Percentiles rank a stretch among this genome's conserved stretches.
Evolutionary conservation across 2,113 vertebrate species (phyloP).

Genomic region (Vulpes ferrilata): DNA sequence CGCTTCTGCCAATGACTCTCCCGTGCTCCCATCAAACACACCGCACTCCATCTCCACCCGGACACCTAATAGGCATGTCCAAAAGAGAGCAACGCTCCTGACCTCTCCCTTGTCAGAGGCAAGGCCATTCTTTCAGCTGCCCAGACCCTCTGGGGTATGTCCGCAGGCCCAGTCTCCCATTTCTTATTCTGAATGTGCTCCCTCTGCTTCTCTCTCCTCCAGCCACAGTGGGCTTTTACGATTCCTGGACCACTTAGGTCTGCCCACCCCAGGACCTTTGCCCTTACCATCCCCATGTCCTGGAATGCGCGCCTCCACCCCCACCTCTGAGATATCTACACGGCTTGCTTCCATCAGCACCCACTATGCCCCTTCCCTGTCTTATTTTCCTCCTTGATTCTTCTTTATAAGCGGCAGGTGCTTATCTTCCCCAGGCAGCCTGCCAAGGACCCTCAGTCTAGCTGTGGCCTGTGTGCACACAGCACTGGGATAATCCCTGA

Average conservation of each 20-base stretch:
- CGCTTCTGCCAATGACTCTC: neutral
- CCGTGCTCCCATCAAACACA: neutral
- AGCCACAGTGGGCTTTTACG: neutral
- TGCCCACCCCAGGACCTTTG: neutral
- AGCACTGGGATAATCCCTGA: neutral
- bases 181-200: neutral
- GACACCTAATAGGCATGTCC: accelerated
- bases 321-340: accelerated
- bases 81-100: neutral
- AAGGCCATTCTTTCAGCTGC: accelerated
- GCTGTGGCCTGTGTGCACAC: no score
- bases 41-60: neutral
- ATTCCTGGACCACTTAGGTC: no score
- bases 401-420: neutral
- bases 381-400: neutral
- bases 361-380: neutral
- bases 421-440: neutral
- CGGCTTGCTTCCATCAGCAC: neutral
- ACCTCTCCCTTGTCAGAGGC: accelerated
- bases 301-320: neutral
- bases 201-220: neutral
- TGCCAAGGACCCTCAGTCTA: neutral
- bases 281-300: neutral
- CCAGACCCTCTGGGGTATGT: neutral
- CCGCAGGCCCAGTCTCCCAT: neutral